Evolutionary conservation across 2,888 invertebrate species (phyloP).

Genomic region (Lamellibrachia columna): DNA sequence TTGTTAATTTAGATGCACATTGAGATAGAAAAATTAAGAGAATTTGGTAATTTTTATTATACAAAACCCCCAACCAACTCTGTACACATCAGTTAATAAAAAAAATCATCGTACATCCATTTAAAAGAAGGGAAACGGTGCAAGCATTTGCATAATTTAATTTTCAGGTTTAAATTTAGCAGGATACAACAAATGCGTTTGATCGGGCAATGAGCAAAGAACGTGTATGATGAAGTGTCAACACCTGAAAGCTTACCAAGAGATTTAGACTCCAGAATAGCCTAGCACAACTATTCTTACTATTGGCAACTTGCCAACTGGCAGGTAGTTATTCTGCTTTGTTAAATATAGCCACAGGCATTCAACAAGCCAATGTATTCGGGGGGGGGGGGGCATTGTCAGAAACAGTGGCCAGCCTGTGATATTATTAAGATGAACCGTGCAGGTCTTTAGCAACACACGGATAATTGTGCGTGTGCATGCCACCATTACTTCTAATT

Average conservation of each 20-base stretch:
- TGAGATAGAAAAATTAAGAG: no score
- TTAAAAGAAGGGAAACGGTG: background rate
- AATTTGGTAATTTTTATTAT: no score
- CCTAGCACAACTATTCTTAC: background rate
- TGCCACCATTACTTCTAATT: background rate
- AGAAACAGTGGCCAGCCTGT: background rate
- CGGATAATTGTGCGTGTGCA: background rate
- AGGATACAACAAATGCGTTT: background rate
- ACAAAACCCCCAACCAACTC: no score
- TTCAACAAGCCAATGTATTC: background rate
- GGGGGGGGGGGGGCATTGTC: background rate
- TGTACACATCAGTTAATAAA: no score
- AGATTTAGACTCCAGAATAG: constrained; percentile 16
- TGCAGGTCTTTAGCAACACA: background rate
- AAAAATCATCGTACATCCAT: background rate
- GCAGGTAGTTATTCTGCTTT: background rate
- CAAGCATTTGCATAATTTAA: background rate
- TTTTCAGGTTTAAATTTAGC: background rate
- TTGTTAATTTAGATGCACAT: no score
- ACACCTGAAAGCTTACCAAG: background rate
- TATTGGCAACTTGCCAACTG: background rate
- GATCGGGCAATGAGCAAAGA: background rate
- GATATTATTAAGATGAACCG: constrained; percentile 4
- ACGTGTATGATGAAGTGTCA: background rate
- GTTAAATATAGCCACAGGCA: background rate